Conservation (phyloP, 2,797 vertebrate genomes). For the Paramormyrops hopkinsi region DNA sequence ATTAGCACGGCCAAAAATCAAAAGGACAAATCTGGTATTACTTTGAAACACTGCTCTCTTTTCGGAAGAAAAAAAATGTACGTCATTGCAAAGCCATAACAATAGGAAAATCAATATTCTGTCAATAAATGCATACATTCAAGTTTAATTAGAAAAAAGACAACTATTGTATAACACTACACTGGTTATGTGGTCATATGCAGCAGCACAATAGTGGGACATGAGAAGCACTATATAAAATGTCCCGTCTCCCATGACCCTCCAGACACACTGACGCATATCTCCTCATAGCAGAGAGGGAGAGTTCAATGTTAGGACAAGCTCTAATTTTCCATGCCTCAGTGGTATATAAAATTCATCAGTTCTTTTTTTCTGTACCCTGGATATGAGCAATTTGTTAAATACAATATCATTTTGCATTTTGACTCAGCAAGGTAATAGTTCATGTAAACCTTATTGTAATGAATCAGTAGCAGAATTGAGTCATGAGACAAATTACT, state of each 20-base stretch:
- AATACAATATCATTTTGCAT: conserved; percentile 8
- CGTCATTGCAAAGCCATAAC: not conserved
- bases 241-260: not conserved
- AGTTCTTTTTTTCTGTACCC: not conserved
- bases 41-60: not conserved
- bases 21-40: not conserved
- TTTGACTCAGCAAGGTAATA: conserved; percentile 6
- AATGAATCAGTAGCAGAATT: conserved; percentile 11
- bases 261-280: not conserved
- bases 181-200: not conserved
- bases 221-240: not conserved
- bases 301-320: not conserved
- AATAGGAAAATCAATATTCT: not conserved
- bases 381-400: not conserved
- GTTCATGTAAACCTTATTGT: not conserved
- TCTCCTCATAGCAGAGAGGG: not conserved
- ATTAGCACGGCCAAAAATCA: not conserved
- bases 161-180: not conserved
- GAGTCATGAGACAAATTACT: not conserved
- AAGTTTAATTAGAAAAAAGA: not conserved
- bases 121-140: not conserved
- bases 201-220: not conserved
- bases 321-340: not conserved
- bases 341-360: not conserved
- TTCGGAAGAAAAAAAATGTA: not conserved